These are phyloP conservation scores for Microcebus ravelobensis DNA, from an alignment of 2,113 vertebrate genomes.

Conservation along the genomic window DNA sequence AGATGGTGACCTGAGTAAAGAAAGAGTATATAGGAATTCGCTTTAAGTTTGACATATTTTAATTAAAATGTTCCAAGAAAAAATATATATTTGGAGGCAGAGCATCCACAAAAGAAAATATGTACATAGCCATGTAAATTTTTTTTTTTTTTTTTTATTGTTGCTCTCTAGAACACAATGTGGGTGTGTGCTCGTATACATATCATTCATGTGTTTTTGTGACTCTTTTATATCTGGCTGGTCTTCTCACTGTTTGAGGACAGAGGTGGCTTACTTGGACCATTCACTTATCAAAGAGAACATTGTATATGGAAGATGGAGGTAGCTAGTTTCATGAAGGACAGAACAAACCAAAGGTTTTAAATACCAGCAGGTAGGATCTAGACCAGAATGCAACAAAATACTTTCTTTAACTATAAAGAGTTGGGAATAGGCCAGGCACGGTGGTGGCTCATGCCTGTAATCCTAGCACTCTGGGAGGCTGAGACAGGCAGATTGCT, in stretches of 20 bases:
- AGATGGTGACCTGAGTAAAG: not conserved
- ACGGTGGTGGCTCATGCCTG: too few species aligned
- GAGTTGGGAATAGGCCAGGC: not conserved
- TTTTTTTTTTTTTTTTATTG: not conserved
- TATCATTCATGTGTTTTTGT: not conserved
- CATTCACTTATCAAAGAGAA: not conserved
- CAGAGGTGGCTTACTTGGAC: not conserved
- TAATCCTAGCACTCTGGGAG: too few species aligned
- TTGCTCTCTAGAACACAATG: not conserved
- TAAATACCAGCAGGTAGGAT: not conserved
- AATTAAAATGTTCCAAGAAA: conserved; percentile 7
- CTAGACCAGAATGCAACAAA: not conserved
- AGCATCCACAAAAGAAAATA: not conserved
- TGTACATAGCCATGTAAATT: not conserved
- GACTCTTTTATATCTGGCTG: not conserved
- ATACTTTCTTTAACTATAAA: not conserved
- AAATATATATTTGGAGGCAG: not conserved
- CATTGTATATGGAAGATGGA: not conserved
- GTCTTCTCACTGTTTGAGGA: not conserved
- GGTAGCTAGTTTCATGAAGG: not conserved
- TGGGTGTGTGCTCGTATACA: not conserved
- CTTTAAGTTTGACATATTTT: not conserved
- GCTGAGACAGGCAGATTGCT: too few species aligned
- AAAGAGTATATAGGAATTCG: not conserved
- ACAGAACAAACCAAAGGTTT: not conserved